phyloP scores from a whole-genome alignment of 2,888 invertebrate genomes.

The Pyrgus malvae region DNA sequence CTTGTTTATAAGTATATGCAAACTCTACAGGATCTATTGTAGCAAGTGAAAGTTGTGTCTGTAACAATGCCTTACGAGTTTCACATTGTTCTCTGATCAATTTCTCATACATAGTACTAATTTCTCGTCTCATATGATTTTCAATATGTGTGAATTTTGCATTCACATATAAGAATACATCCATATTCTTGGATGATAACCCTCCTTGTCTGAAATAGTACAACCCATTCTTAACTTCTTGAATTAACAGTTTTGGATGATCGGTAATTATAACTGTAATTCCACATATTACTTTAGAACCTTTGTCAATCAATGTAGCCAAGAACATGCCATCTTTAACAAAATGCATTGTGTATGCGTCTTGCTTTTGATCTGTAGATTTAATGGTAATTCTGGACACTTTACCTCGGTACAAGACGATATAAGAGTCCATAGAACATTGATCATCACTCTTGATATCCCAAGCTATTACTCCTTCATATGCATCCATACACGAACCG shows the following conservation, averaged over 20 bases:
- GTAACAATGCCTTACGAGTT: not conserved
- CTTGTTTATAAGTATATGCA: not conserved
- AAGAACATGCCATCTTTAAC: not conserved
- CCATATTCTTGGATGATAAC: not conserved
- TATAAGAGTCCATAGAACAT: not conserved
- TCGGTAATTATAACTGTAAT: not conserved
- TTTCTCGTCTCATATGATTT: not conserved
- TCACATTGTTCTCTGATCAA: not conserved
- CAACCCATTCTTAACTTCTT: not conserved
- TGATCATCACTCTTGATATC: not conserved
- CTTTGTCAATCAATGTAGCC: not conserved
- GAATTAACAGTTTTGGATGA: not conserved
- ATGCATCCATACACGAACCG: no score
- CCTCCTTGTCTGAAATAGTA: not conserved
- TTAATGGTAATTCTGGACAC: not conserved
- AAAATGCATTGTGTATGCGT: not conserved
- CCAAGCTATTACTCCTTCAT: not conserved
- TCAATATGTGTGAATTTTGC: not conserved
- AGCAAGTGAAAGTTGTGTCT: not conserved
- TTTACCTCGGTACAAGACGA: not conserved
- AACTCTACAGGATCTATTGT: not conserved
- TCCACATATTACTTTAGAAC: not conserved
- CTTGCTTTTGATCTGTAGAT: not conserved
- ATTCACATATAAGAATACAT: not conserved
- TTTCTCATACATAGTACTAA: not conserved